phyloP scores from a whole-genome alignment of 2,797 vertebrate species.

The Onychomys leucogaster region DNA sequence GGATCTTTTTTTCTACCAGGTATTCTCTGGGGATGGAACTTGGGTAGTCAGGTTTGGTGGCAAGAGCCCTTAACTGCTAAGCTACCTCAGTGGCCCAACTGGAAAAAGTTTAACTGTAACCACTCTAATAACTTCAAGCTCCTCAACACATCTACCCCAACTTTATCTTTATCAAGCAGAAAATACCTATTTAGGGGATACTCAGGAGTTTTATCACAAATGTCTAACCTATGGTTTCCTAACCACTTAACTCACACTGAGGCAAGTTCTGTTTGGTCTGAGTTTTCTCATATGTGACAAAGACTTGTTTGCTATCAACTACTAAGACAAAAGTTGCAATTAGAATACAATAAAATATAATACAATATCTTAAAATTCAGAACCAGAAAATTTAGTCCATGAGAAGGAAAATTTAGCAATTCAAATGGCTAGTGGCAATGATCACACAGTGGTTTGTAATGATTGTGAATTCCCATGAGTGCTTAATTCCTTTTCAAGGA shows the following conservation, averaged over 20 bases:
- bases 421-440: slow-evolving; percentile 51
- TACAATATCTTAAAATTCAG: slow-evolving; percentile 46
- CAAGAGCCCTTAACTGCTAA: not conserved
- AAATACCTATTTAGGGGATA: not conserved
- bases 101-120: not conserved
- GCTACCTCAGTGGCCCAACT: not conserved
- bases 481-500: not conserved
- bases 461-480: slow-evolving; percentile 11
- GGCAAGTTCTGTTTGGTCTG: slow-evolving; percentile 5
- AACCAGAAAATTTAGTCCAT: slow-evolving; percentile 72
- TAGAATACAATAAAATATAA: slow-evolving; percentile 34
- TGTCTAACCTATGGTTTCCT: not conserved
- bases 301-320: slow-evolving; percentile 17
- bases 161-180: slow-evolving; percentile 17
- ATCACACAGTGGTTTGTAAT: slow-evolving; percentile 20
- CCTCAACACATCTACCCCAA: not conserved
- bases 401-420: slow-evolving; percentile 73
- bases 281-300: slow-evolving; percentile 26
- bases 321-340: not conserved
- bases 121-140: slow-evolving; percentile 55
- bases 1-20: not conserved
- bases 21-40: not conserved
- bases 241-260: not conserved
- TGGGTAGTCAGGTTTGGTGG: not conserved
- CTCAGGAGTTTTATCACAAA: not conserved